Evolutionary conservation across 2,888 invertebrate species (phyloP).

Genomic region (Aphrophora alni): DNA sequence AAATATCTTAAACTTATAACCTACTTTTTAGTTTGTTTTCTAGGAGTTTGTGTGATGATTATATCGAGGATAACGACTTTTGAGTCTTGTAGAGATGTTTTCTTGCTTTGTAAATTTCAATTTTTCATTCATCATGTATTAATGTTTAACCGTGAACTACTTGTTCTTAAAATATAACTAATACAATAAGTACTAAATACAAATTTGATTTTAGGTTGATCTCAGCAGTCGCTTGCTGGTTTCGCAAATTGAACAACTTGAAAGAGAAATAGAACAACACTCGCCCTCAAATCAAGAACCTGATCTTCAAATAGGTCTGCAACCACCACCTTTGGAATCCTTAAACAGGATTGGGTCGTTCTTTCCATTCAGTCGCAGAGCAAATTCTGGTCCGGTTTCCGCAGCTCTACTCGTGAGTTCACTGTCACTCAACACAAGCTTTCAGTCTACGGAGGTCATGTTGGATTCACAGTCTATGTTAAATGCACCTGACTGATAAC

Average conservation of each 20-base stretch:
- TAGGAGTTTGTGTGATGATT: too few relatives aligned
- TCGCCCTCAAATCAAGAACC: neutral
- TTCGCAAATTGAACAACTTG: constrained; percentile 52
- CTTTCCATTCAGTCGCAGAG: constrained; percentile 59
- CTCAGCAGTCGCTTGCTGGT: constrained; percentile 38
- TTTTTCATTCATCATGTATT: too few relatives aligned
- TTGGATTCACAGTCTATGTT: constrained; percentile 74
- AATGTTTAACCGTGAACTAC: too few relatives aligned
- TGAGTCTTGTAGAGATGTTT: too few relatives aligned
- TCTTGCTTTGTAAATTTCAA: too few relatives aligned
- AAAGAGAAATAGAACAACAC: neutral
- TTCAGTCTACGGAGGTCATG: constrained; percentile 67
- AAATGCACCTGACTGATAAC: constrained; percentile 69
- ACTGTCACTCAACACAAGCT: constrained; percentile 63
- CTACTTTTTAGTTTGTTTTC: too few relatives aligned
- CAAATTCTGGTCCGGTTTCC: constrained; percentile 60
- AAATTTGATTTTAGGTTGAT: constrained; percentile 39
- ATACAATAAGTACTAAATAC: too few relatives aligned
- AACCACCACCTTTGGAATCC: constrained; percentile 46
- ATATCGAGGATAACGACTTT: too few relatives aligned
- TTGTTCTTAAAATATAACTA: too few relatives aligned
- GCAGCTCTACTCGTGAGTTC: constrained; percentile 59
- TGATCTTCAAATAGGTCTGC: constrained; percentile 37
- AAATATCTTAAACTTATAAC: too few relatives aligned
- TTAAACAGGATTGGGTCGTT: constrained; percentile 55